Evolutionary conservation across 92 coral and sea anemone genomes (phyloP).

Genomic region (Phenganax stokvisi): DNA sequence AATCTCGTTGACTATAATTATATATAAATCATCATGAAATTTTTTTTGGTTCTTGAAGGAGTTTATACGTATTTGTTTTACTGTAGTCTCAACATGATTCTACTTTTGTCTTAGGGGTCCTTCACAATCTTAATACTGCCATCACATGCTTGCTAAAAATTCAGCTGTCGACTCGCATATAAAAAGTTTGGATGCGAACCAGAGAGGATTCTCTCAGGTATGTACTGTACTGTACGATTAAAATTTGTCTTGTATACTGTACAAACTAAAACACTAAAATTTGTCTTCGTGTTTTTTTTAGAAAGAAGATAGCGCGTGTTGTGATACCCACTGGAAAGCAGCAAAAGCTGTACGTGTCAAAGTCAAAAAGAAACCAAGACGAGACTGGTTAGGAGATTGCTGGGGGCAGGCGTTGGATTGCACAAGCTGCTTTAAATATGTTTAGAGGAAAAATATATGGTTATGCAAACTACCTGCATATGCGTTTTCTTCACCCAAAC

Average conservation of each 20-base stretch:
- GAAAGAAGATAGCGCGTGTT: slow-evolving; percentile 40
- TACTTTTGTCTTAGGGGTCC: too few relatives aligned
- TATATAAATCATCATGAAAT: too few relatives aligned
- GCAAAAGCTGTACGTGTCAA: slow-evolving; percentile 29
- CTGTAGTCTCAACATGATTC: too few relatives aligned
- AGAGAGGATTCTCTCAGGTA: too few relatives aligned
- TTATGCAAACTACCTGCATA: slow-evolving; percentile 45
- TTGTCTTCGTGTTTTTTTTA: not conserved
- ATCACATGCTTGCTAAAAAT: too few relatives aligned
- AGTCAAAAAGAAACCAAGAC: slow-evolving; percentile 45
- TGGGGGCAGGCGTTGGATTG: slow-evolving; percentile 40
- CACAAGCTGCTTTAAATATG: slow-evolving; percentile 50
- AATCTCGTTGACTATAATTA: too few relatives aligned
- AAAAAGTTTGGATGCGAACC: too few relatives aligned
- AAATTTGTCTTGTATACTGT: not conserved
- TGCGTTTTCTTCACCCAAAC: slow-evolving; percentile 29
- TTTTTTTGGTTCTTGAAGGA: too few relatives aligned
- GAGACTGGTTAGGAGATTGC: slow-evolving; percentile 49
- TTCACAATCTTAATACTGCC: too few relatives aligned
- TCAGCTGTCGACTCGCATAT: too few relatives aligned
- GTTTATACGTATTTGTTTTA: too few relatives aligned
- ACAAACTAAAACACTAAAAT: not conserved
- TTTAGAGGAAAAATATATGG: slow-evolving; percentile 49
- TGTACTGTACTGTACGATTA: too few relatives aligned
- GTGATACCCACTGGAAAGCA: slow-evolving; percentile 50